Evolutionary conservation across 2,888 invertebrate species (phyloP), one percentile per base, ranked within the genome.

Genomic region (Heliconius erato): DNA sequence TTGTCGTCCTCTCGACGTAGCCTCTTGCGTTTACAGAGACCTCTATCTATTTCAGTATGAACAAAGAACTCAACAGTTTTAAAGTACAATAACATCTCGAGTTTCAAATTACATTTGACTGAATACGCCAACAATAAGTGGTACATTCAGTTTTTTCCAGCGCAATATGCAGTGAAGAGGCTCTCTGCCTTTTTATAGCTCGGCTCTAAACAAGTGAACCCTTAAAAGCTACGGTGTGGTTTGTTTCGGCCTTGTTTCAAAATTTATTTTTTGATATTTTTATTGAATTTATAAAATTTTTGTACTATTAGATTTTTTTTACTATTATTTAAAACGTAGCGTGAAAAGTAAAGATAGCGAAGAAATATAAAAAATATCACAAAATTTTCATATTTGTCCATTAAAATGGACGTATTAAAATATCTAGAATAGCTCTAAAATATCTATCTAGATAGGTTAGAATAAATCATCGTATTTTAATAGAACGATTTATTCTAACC

Each of bases 131-230:
- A 85, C 85, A 84, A 82, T 85, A 84, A 85, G 85, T 85, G 85
- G 85, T 80, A 82, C 81, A 81, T 85, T 85, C 87, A 85, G 86
- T 84, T 85, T 87, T 87, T 85, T 86, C 84, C 83, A 84, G 84
- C 86, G 87, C 87, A 87, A 87, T 88, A 84, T 83, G 82, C 82
- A 83, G 81, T 86, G 86, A 84, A 83, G 85, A 82, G 83, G 77
- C 85, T 85, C 87, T 87, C 74, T 82, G 84, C 82, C 86, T 86
- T 86, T 88, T 88, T 86, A 86, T 86, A 83, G 83, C 83, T 78
- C 84, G 83, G 78, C 85, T 85, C 84, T 81, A 82, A 85, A 84
- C 85, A 74, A 85, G 82, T 35, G 76, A 80, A 81, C 81, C 54
- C 77, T 81, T 63, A 32, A 81, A 77, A 28, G 40, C 78, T 32